Conservation (phyloP, 2,888 invertebrate genomes). For the Herminia tarsipennalis region DNA sequence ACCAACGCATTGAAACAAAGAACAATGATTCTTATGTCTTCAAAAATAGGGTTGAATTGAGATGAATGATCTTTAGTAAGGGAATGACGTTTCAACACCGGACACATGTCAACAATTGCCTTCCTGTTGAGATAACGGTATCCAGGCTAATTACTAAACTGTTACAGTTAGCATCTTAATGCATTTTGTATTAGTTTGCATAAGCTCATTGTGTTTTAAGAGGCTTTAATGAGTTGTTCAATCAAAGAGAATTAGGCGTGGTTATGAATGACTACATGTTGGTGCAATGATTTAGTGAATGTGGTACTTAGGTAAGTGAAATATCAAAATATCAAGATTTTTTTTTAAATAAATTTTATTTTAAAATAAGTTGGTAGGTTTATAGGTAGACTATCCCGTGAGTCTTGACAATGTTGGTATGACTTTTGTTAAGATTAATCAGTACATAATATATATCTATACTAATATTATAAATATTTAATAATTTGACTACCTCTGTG, state of each 20-base stretch:
- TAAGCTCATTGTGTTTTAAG: constrained; percentile 2
- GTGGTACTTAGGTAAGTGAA: too few relatives aligned
- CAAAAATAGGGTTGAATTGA: neutral
- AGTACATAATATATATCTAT: too few relatives aligned
- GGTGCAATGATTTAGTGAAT: too few relatives aligned
- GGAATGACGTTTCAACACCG: constrained; percentile 49
- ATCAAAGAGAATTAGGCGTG: neutral
- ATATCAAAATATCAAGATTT: too few relatives aligned
- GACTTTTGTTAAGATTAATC: too few relatives aligned
- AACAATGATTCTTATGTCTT: neutral
- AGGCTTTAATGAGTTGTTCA: neutral
- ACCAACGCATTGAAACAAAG: constrained; percentile 17
- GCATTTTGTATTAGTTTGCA: constrained; percentile 13
- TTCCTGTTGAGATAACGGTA: constrained; percentile 65
- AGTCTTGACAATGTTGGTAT: too few relatives aligned
- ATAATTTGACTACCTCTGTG: too few relatives aligned
- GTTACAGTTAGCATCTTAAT: constrained; percentile 33
- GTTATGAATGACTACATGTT: too few relatives aligned
- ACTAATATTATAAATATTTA: too few relatives aligned
- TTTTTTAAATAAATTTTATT: too few relatives aligned
- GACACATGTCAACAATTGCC: constrained; percentile 53
- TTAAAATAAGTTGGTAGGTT: too few relatives aligned
- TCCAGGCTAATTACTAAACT: constrained; percentile 42
- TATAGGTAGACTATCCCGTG: too few relatives aligned
- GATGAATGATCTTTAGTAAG: constrained; percentile 6